phyloP scores from a whole-genome alignment of 2,113 vertebrate genomes.

The Dicaeum eximium region DNA sequence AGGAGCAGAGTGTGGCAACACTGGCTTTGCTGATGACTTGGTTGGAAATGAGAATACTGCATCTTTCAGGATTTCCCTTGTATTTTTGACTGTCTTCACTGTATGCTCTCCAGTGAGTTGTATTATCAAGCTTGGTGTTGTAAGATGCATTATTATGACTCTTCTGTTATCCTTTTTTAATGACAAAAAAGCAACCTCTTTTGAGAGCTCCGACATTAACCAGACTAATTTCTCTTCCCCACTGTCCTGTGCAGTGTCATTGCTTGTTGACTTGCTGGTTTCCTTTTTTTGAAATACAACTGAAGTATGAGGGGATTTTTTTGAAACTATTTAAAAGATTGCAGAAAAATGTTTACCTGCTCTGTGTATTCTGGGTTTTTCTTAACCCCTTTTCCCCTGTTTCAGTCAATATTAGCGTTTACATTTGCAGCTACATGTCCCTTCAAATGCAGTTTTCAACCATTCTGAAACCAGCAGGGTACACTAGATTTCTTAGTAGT shows the following conservation, averaged over 20 bases:
- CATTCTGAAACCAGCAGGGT: constrained; percentile 76
- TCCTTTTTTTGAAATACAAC: constrained; percentile 19
- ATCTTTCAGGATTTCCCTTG: constrained; percentile 54
- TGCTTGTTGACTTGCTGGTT: constrained; percentile 60
- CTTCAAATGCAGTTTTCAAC: constrained; percentile 73
- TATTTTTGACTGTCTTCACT: constrained; percentile 61
- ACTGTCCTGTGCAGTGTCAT: not conserved
- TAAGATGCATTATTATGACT: constrained; percentile 36
- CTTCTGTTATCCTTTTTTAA: not conserved
- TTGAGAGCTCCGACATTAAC: not conserved
- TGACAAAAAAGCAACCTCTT: not conserved
- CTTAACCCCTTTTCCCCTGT: not conserved
- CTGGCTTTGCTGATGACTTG: not conserved
- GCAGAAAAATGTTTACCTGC: constrained; percentile 52
- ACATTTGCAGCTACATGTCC: constrained; percentile 57
- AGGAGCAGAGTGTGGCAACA: not conserved
- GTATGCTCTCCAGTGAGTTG: constrained; percentile 60
- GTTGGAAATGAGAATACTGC: constrained; percentile 36
- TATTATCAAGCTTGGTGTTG: constrained; percentile 65
- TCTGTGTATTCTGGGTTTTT: constrained; percentile 27
- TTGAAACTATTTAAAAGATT: constrained; percentile 43
- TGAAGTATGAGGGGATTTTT: constrained; percentile 1
- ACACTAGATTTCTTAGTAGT: constrained; percentile 69
- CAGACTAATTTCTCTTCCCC: not conserved
- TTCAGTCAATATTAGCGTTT: constrained; percentile 60